A percentile compares a stretch with the other conserved stretches of the same genome.
Evolutionary conservation across 2,888 invertebrate genomes (phyloP).

Genomic region (Bhutanitis thaidina): DNA sequence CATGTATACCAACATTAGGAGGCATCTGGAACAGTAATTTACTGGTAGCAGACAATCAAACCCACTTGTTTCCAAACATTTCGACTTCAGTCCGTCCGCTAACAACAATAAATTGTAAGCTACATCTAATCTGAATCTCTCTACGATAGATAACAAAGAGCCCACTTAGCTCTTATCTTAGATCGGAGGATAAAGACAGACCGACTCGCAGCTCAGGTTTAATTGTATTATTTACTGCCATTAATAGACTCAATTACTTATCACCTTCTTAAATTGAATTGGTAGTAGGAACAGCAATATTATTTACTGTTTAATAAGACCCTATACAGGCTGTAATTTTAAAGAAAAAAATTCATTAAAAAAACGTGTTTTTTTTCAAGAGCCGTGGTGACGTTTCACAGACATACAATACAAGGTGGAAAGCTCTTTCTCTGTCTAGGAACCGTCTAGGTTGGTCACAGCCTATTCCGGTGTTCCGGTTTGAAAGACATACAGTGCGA

Average conservation of each 20-base stretch:
- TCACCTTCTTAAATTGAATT: slow-evolving; percentile 11
- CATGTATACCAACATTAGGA: too few species aligned
- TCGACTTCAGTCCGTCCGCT: slow-evolving; percentile 15
- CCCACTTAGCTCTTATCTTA: slow-evolving; percentile 26
- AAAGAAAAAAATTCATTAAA: too few species aligned
- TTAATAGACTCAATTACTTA: slow-evolving; percentile 16
- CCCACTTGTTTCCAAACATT: slow-evolving; percentile 18
- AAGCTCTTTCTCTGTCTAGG: too few species aligned
- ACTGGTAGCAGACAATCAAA: too few species aligned
- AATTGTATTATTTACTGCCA: slow-evolving; percentile 22
- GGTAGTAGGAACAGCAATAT: background rate
- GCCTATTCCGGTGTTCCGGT: too few species aligned
- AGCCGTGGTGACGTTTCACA: too few species aligned
- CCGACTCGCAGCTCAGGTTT: slow-evolving; percentile 15
- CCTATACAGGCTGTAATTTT: too few species aligned
- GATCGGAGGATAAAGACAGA: slow-evolving; percentile 19
- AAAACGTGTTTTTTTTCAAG: too few species aligned
- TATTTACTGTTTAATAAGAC: background rate
- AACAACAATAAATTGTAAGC: slow-evolving; percentile 18
- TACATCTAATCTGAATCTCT: slow-evolving; percentile 23
- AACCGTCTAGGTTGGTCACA: too few species aligned
- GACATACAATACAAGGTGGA: too few species aligned
- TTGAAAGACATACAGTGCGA: too few species aligned
- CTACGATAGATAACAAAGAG: slow-evolving; percentile 23
- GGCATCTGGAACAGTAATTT: too few species aligned